Conservation (phyloP, 2,113 vertebrate genomes). For the Felis catus region DNA sequence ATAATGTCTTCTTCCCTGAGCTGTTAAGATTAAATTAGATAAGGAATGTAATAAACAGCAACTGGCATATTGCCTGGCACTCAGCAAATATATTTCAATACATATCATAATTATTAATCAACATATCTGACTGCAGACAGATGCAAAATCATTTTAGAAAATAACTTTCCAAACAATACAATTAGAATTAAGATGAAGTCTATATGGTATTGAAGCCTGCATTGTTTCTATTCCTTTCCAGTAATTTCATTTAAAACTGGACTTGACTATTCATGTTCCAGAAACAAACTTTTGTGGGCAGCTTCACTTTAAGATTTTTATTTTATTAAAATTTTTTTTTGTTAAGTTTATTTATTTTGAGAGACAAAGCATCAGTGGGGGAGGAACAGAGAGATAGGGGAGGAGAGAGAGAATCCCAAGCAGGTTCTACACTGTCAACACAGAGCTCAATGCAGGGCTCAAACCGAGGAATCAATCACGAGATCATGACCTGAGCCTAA, state of each 20-base stretch:
- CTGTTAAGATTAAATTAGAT: neutral
- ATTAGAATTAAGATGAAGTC: neutral
- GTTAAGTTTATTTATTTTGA: no score
- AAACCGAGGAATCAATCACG: no score
- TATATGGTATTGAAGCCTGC: neutral
- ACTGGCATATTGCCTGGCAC: neutral
- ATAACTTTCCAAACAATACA: neutral
- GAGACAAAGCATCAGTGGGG: no score
- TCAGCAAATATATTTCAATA: neutral
- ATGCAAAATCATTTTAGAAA: constrained; percentile 18
- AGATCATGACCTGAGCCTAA: no score
- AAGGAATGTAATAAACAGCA: neutral
- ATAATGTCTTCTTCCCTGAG: neutral
- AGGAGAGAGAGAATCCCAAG: no score
- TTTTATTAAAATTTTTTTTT: neutral
- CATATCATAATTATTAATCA: neutral
- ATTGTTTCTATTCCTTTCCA: neutral
- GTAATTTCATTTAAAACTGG: constrained; percentile 44
- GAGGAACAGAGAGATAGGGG: no score
- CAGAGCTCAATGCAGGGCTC: no score
- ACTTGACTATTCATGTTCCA: neutral
- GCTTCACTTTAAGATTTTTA: neutral
- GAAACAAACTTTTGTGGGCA: neutral
- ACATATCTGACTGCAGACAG: neutral
- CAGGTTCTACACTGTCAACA: no score